Base-by-base conservation (phyloP, 35 echinoderm and acorn worm genomes). In the Diadema setosum region DNA sequence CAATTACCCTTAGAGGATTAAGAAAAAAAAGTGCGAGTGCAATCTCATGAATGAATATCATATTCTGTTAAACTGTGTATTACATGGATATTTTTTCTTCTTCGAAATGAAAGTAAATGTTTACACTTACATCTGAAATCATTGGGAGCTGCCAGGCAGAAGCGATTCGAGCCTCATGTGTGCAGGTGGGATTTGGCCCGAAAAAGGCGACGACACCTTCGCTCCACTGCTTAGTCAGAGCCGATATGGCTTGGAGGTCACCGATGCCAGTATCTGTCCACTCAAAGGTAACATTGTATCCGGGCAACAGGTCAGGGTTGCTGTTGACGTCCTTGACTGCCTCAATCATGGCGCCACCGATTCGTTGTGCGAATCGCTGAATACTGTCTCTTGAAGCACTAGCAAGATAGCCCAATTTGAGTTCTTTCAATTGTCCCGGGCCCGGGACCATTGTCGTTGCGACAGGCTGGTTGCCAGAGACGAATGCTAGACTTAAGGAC, bases 81-180 rank as follows among this genome's bases (percentile, higher is more conserved):
- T n/a, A n/a, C n/a, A n/a, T n/a, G n/a, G n/a, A 8, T 34, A 67
- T 29, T 30, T 34, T 33, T 29, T 33, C 63, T 30, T 34, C 0
- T 34, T 31, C 23, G 0, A 84, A 48, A 44, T 16, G 48, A 73
- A 42, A 44, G 16, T 17, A 69, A 42, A 17, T 65, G 17, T 5
- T 27, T 44, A 6, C 88, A 98, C 89, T 99, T 86, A 99, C 96
- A 83, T 82, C 91, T 20, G 96, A 99, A 42, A 99, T 88, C 89
- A 99, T 94, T 0, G 96, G 96, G 81, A 94, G 74, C 37, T 99
- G 91, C 86, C 90, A 88, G 3, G 96, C 89, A 1, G 92, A 89
- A 7, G 93, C 96, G 5, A 99, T 81, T 32, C 67, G 49, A 12
- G 92, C 96, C 84, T 99, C 96, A 25, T 57, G 92, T 14, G 75